Evolutionary conservation across 1,140 invertebrate genomes (phyloP).

Genomic region (Nasonia longicornis): DNA sequence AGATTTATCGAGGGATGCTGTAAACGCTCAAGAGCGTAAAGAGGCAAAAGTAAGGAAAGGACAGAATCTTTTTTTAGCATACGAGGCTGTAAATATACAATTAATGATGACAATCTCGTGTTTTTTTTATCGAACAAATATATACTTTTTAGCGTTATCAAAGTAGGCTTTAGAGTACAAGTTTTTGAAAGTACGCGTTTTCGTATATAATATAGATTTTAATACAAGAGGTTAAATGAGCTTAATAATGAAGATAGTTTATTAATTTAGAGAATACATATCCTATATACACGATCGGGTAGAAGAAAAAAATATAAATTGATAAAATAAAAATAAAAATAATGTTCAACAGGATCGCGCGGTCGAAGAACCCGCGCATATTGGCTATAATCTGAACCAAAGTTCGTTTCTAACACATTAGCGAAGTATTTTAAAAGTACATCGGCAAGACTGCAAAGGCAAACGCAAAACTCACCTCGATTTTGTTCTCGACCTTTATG

Average conservation of each 20-base stretch:
- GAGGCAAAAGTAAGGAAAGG: constrained; percentile 7
- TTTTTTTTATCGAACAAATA: constrained; percentile 14
- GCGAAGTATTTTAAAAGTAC: constrained; percentile 19
- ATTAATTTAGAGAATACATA: constrained; percentile 1
- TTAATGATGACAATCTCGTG: constrained; percentile 40
- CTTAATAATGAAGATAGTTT: constrained; percentile 19
- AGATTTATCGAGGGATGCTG: constrained; percentile 10
- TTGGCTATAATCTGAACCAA: constrained; percentile 38
- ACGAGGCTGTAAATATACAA: constrained; percentile 45
- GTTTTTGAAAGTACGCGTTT: constrained; percentile 8
- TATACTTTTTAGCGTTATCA: background rate
- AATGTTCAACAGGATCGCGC: constrained; percentile 21
- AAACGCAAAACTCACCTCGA: constrained; percentile 15
- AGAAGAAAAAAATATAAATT: background rate
- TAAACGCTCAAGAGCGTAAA: constrained; percentile 13
- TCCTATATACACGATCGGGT: background rate
- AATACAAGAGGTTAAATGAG: constrained; percentile 15
- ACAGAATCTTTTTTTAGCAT: constrained; percentile 14
- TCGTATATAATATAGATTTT: constrained; percentile 10
- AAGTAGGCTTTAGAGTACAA: constrained; percentile 33
- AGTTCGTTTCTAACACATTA: constrained; percentile 34
- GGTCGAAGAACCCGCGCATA: background rate
- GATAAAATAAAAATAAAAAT: constrained; percentile 5
- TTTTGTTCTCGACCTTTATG: constrained; percentile 13
- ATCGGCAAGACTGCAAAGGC: constrained; percentile 4